These are phyloP conservation scores for Mormyrus hasselquistii DNA, from an alignment of 2,797 vertebrate genomes.

Conservation along the genomic window DNA sequence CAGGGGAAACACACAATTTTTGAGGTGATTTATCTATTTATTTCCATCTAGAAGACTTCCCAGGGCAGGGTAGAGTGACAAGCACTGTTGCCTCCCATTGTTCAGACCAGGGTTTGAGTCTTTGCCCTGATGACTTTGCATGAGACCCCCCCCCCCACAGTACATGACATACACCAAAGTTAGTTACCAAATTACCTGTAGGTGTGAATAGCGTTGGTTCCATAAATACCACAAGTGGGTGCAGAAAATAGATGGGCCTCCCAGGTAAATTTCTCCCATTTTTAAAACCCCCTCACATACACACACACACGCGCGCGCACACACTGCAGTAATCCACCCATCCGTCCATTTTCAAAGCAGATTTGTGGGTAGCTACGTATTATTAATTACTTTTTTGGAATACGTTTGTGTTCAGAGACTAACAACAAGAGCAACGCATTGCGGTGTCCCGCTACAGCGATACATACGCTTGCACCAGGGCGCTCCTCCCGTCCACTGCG, in stretches of 20 bases:
- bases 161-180: neutral
- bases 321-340: neutral
- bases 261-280: neutral
- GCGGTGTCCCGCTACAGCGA: neutral
- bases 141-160: neutral
- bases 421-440: neutral
- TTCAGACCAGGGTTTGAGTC: neutral
- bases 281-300: neutral
- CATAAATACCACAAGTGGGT: neutral
- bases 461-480: conserved; percentile 75
- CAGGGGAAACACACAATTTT: neutral
- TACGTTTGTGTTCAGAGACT: neutral
- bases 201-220: neutral
- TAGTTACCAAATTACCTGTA: neutral
- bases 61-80: neutral
- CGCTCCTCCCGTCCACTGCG: conserved; percentile 67
- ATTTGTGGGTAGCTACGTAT: neutral
- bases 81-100: neutral
- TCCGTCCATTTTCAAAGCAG: neutral
- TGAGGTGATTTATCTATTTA: neutral
- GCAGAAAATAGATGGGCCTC: neutral
- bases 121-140: neutral
- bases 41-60: neutral
- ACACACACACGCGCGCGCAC: neutral
- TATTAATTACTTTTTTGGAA: neutral